Evolutionary conservation across 2,113 vertebrate species (phyloP).

Genomic region (Kryptolebias marmoratus): DNA sequence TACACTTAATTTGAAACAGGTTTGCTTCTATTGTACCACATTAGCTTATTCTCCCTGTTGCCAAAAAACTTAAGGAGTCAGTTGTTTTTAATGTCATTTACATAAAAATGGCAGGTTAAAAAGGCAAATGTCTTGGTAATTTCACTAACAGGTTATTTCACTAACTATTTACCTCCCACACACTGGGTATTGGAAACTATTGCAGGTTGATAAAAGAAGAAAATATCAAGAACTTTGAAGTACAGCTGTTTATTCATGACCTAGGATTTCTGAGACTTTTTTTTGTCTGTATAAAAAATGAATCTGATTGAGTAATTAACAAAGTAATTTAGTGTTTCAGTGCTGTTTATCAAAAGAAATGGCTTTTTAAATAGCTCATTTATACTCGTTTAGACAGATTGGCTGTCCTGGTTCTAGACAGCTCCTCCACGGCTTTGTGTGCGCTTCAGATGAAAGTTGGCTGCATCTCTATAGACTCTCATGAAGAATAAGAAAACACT

Average conservation of each 20-base stretch:
- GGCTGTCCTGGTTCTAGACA: constrained; percentile 4
- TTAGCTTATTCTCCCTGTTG: no score
- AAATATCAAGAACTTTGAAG: constrained; percentile 2
- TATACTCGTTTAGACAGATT: constrained; percentile 15
- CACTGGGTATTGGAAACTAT: background rate
- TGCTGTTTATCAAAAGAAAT: constrained; percentile 14
- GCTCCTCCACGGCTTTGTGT: background rate
- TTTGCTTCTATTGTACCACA: background rate
- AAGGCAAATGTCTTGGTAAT: background rate
- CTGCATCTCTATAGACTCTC: background rate
- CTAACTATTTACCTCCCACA: background rate
- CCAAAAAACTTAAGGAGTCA: background rate
- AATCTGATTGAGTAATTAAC: background rate
- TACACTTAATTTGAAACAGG: background rate
- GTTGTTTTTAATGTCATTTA: background rate
- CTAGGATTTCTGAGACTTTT: background rate
- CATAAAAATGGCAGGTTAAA: background rate
- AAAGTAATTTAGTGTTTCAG: background rate
- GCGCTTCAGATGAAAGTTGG: background rate
- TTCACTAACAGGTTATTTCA: background rate
- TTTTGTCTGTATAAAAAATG: background rate
- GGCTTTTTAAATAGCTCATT: constrained; percentile 5
- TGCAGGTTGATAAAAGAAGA: background rate
- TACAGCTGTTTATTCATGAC: background rate
- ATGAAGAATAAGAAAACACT: background rate